Percentiles rank a stretch among this genome's conserved stretches.
Conservation (phyloP, 2,888 invertebrate species). For the Periphyllus acericola region DNA sequence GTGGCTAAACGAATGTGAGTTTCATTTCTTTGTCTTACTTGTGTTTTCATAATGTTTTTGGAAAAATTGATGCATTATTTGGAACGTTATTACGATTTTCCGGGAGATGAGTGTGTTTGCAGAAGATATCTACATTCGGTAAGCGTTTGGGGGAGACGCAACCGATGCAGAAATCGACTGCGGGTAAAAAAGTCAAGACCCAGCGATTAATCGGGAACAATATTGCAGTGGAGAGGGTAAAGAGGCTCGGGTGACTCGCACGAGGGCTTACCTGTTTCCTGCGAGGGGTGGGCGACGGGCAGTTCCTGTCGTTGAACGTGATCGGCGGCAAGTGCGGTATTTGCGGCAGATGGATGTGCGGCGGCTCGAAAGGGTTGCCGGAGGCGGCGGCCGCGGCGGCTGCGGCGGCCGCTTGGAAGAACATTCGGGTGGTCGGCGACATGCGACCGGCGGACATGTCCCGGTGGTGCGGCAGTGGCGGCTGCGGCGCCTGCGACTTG, state of each 20-base stretch:
- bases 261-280: conserved; percentile 73
- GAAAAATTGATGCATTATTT: no score
- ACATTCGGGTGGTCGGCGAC: conserved; percentile 57
- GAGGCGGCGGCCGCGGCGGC: conserved; percentile 47
- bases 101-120: no score
- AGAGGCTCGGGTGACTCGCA: neutral
- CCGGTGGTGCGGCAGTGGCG: conserved; percentile 61
- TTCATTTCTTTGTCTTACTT: no score
- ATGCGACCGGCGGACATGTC: conserved; percentile 57
- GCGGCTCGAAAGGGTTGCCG: conserved; percentile 67
- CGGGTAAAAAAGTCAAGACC: no score
- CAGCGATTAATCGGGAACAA: no score
- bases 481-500: conserved; percentile 54
- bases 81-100: no score
- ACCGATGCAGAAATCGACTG: no score
- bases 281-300: conserved; percentile 83
- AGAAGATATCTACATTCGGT: no score
- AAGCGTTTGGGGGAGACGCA: no score
- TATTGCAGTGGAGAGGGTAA: neutral
- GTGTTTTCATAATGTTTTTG: no score
- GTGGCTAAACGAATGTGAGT: no score
- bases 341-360: conserved; percentile 65
- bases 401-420: conserved; percentile 57
- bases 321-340: conserved; percentile 69
- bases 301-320: conserved; percentile 70